These are phyloP conservation scores for Sylvia atricapilla DNA, from an alignment of 2,113 vertebrate species.

Conservation along the genomic window DNA sequence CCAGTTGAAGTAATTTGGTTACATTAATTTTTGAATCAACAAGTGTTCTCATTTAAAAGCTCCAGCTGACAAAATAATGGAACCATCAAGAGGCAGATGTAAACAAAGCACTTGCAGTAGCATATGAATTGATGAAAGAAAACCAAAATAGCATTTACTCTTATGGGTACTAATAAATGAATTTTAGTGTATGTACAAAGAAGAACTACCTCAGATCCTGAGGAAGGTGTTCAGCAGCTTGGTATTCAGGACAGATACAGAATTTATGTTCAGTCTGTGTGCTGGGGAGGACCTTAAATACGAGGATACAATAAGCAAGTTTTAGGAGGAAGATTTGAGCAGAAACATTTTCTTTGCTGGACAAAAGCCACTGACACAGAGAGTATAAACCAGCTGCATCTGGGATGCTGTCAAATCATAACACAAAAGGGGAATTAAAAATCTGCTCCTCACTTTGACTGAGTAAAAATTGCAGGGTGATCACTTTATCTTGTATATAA, in stretches of 20 bases:
- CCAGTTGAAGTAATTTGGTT: background rate
- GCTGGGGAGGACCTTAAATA: background rate
- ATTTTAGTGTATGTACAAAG: background rate
- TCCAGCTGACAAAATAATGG: slow-evolving; percentile 8
- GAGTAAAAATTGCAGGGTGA: background rate
- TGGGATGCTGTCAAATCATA: background rate
- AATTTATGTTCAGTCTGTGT: background rate
- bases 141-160: background rate
- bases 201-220: background rate
- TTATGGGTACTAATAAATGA: background rate
- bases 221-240: background rate
- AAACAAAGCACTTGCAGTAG: slow-evolving; percentile 17
- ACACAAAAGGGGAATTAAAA: background rate
- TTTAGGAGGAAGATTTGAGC: background rate
- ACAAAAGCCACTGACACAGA: background rate
- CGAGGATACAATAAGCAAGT: background rate
- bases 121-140: background rate
- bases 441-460: background rate
- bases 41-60: background rate
- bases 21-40: slow-evolving; percentile 20
- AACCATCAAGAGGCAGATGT: background rate
- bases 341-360: background rate
- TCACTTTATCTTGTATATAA: background rate
- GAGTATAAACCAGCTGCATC: background rate
- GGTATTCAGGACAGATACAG: background rate